phyloP scores from a whole-genome alignment of 2,797 vertebrate genomes.

The Pristis pectinata region DNA sequence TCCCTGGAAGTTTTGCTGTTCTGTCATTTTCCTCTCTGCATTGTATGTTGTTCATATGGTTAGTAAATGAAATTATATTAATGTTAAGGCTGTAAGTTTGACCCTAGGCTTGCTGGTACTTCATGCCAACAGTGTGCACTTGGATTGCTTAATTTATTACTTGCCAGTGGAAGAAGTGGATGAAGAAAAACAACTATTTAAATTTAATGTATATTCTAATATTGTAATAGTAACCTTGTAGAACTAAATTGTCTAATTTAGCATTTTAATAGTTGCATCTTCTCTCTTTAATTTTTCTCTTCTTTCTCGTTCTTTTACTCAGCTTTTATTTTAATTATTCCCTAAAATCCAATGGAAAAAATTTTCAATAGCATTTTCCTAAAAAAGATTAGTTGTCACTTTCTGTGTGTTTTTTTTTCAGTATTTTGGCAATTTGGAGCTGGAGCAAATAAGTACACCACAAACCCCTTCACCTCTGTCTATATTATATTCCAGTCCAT shows the following conservation, averaged over 20 bases:
- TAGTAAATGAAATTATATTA: background rate
- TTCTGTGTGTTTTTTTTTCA: background rate
- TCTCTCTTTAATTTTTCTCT: background rate
- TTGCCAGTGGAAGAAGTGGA: background rate
- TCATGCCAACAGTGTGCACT: background rate
- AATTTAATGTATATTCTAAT: background rate
- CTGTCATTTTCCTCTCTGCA: background rate
- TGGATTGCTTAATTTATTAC: background rate
- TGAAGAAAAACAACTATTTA: background rate
- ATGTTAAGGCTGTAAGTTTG: background rate
- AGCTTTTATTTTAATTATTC: background rate
- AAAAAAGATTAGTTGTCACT: background rate
- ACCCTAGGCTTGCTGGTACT: background rate
- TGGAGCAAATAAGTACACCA: background rate
- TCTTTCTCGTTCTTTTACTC: background rate
- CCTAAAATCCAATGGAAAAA: background rate
- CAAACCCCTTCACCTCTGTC: no score
- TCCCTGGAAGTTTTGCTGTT: no score
- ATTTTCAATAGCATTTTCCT: background rate
- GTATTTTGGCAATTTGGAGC: background rate
- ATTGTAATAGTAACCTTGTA: background rate
- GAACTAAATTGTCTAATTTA: background rate
- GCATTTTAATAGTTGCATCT: background rate
- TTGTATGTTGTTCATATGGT: background rate
- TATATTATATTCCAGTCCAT: background rate